Base-by-base conservation (phyloP, 2,888 invertebrate genomes). In the Unio pictorum region DNA sequence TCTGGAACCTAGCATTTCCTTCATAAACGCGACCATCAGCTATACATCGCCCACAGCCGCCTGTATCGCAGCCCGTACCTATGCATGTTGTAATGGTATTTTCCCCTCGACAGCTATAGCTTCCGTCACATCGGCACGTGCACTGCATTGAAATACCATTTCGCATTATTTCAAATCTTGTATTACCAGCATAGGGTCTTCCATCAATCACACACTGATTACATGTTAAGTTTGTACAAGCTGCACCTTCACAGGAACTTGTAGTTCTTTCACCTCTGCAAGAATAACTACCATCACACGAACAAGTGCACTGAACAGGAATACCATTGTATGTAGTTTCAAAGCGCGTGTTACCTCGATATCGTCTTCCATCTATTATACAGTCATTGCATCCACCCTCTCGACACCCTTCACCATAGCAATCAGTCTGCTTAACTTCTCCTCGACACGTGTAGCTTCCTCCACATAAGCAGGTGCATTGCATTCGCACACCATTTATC, bases 71-170 rank as follows among this genome's bases (percentile, higher is more conserved):
- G 0, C 78, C 72, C 26, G 74, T 71, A 18, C 69, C 71, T 15
- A 76, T 57, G 20, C 80, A 79, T 1, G 76, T 76, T 58, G 83
- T 74, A 8, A 74, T 73, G 8, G 82, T 78, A 34, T 65, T 73
- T 55, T 72, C 74, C 11, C 78, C 77, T 5, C 82, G 83, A 63
- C 87, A 87, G 45, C 78, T 76, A 79, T 84, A 83, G 20, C 82
- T 79, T 1, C 87, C 87, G 59, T 85, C 83, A 73, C 87, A 87
- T 61, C 78, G 81, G 66, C 87, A 87, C 11, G 74, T 69, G 68
- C 87, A 87, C 15, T 67, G 58, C 45, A 81, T 84, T 58, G 78
- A 71, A 18, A 78, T 71, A 64, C 81, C 84, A 1, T 75, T 78
- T 58, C 82, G 72, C 4, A 67, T 70, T 20, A 84, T 67, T 11